Base-by-base conservation (phyloP, 2,888 invertebrate species). In the Coleophora flavipennella region DNA sequence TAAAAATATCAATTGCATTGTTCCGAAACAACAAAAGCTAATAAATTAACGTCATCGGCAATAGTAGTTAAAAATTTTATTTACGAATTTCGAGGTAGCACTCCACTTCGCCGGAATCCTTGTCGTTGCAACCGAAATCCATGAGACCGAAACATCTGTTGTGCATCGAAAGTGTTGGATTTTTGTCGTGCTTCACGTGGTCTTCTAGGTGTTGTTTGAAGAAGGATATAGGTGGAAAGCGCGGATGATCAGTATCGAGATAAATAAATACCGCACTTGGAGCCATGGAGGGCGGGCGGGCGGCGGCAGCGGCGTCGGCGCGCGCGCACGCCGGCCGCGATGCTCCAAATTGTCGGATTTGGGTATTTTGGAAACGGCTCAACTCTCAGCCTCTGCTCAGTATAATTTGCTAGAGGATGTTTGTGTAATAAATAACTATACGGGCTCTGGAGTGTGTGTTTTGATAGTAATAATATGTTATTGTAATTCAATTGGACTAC, bases 21-120 rank as follows among this genome's bases (percentile, higher is more conserved):
- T 68, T 70, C 65, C 65, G 70, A 67, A 64, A 69, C 66, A 76
- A 75, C 71, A 73, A 79, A 63, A 67, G 67, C 62, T 62, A 45
- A 62, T 67, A 66, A 68, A 73, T 66, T 59, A 62, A 64, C 62
- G 67, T 60, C 57, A 58, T 64, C 65, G 67, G 62, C 65, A 68
- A 68, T 70, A 65, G 64, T 54, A 38, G 26, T 29, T 32, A 29
- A 38, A 72, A 75, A 76, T 70, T 62, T 65, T 77, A 86, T 87
- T 88, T 85, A 89, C 88, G 86, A 84, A 89, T 89, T 85, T 89
- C 89, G 62, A 90, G 75, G 86, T 88, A 89, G 79, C 89, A 89
- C 83, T 90, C 90, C 78, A 88, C 81, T 70, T 89, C 89, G 55
- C 90, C 89, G 44, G 89, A 89, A 57, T 87, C 87, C 66, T 89